These are phyloP conservation scores for Tanypteryx hageni DNA, from an alignment of 2,888 invertebrate genomes.

Conservation along the genomic window DNA sequence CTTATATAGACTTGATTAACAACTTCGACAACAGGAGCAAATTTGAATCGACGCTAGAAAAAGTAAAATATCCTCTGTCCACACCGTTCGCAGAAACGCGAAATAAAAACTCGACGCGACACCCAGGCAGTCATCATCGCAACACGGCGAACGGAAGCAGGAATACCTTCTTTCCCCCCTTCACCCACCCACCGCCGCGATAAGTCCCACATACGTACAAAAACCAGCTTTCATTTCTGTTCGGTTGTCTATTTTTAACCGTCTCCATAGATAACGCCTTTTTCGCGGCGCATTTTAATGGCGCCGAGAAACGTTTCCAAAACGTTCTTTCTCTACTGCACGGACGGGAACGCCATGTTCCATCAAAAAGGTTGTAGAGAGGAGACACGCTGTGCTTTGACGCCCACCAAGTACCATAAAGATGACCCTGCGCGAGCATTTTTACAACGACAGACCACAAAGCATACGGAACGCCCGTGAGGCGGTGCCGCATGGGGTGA, in stretches of 20 bases:
- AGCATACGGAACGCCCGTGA: not conserved
- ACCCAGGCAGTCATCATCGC: not conserved
- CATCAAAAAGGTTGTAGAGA: not conserved
- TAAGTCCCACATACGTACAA: conserved; percentile 2
- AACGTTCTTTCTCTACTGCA: not conserved
- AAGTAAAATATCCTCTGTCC: no score
- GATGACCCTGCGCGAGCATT: not conserved
- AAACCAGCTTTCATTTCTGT: not conserved
- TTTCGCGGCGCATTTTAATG: conserved; percentile 21
- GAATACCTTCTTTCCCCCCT: not conserved
- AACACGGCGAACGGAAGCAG: not conserved
- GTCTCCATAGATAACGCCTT: not conserved
- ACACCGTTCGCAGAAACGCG: not conserved
- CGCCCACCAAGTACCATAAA: not conserved
- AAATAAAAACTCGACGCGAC: not conserved
- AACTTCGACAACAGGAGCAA: not conserved
- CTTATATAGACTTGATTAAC: not conserved
- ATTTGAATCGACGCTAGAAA: no score
- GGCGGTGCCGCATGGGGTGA: not conserved
- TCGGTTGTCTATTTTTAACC: not conserved
- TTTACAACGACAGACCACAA: not conserved
- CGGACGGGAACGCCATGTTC: not conserved
- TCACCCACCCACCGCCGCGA: not conserved
- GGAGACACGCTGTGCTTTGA: not conserved
- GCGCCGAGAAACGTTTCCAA: not conserved